phyloP scores from a whole-genome alignment of 2,797 vertebrate genomes.

The Rhinogobio ventralis region DNA sequence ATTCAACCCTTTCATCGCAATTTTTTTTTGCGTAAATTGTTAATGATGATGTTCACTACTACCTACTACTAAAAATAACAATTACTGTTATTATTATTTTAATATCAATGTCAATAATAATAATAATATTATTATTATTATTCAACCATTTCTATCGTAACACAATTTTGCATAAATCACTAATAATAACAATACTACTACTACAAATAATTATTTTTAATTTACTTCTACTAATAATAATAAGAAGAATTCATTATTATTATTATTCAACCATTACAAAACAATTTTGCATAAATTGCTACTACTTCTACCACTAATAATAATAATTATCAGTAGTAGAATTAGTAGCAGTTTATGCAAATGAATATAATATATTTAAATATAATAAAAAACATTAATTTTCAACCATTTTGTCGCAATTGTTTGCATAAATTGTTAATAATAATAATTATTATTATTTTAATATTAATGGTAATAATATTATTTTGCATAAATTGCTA shows the following conservation, averaged over 20 bases:
- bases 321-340: too few species aligned
- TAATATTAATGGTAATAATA: too few species aligned
- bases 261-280: too few species aligned
- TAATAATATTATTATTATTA: background rate
- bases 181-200: background rate
- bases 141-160: background rate
- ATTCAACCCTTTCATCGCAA: background rate
- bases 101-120: background rate
- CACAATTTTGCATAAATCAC: background rate
- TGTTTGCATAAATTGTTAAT: too few species aligned
- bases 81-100: background rate
- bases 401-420: too few species aligned
- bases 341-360: too few species aligned
- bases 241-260: too few species aligned
- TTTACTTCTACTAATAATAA: background rate
- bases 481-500: background rate
- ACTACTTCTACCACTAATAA: too few species aligned
- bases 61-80: background rate
- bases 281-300: too few species aligned
- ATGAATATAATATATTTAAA: too few species aligned
- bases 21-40: background rate
- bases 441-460: too few species aligned
- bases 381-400: too few species aligned
- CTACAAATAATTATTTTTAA: background rate
- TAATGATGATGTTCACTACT: background rate